Conservation (phyloP, 1,140 invertebrate genomes). For the Pararge aegeria region DNA sequence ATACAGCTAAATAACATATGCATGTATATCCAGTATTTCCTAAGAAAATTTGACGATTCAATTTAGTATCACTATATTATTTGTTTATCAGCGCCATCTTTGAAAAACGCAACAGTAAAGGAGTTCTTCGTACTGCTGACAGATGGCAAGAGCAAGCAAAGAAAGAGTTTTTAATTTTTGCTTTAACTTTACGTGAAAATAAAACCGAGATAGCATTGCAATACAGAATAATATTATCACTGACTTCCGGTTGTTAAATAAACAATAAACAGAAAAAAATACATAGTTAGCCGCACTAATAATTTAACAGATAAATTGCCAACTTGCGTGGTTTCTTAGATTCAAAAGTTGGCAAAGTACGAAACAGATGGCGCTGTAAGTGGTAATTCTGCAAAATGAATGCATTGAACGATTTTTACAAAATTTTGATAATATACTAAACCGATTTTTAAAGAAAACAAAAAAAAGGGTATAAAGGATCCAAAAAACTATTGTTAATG, state of each 20-base stretch:
- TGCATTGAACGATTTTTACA: too few species aligned
- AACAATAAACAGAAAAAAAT: too few species aligned
- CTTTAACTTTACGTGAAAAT: background rate
- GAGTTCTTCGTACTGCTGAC: background rate
- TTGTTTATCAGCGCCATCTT: background rate
- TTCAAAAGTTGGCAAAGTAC: too few species aligned
- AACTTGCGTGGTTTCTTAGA: too few species aligned
- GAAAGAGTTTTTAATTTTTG: background rate
- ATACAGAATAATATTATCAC: too few species aligned
- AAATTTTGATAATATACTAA: too few species aligned
- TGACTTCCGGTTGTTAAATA: too few species aligned
- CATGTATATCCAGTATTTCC: background rate
- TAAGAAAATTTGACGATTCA: conserved; percentile 4
- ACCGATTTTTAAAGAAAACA: too few species aligned
- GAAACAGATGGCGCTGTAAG: too few species aligned
- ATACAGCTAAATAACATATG: conserved; percentile 24
- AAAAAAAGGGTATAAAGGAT: background rate
- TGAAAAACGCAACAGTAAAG: background rate
- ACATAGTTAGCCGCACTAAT: too few species aligned
- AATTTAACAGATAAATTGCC: background rate
- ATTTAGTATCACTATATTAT: background rate
- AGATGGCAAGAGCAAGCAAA: background rate
- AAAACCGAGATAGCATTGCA: too few species aligned
- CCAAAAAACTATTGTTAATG: conserved; percentile 37
- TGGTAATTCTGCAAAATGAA: too few species aligned